phyloP scores from a whole-genome alignment of 2,797 vertebrate species.

The Vireo griseus region DNA sequence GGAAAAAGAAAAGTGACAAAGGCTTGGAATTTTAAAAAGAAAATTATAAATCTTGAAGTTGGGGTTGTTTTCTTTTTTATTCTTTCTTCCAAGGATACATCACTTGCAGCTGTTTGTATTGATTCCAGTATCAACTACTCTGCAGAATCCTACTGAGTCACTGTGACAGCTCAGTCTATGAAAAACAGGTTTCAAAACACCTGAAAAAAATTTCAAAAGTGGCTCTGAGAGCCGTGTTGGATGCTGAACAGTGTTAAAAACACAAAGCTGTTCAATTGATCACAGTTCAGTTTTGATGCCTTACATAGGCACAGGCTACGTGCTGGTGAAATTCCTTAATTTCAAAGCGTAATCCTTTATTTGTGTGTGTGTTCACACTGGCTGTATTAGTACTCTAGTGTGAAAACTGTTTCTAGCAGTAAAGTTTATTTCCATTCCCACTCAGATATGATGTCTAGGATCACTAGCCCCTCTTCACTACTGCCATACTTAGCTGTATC shows the following conservation, averaged over 20 bases:
- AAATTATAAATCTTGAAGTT: background rate
- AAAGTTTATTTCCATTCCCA: background rate
- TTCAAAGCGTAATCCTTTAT: background rate
- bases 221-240: background rate
- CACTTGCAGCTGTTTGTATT: background rate
- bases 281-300: background rate
- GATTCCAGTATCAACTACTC: background rate
- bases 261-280: background rate
- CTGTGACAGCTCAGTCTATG: background rate
- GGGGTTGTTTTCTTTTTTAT: rapidly evolving
- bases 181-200: background rate
- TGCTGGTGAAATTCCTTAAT: background rate
- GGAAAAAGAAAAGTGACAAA: background rate
- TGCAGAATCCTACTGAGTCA: background rate
- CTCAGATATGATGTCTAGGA: background rate
- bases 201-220: background rate
- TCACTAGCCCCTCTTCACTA: background rate
- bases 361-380: background rate
- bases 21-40: background rate
- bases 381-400: background rate
- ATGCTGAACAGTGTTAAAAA: background rate
- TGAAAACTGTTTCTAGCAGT: background rate
- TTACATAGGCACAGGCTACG: background rate
- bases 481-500: background rate
- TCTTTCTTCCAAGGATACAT: background rate